Evolutionary conservation across 2,113 vertebrate species (phyloP).

Genomic region (Trinectes maculatus): DNA sequence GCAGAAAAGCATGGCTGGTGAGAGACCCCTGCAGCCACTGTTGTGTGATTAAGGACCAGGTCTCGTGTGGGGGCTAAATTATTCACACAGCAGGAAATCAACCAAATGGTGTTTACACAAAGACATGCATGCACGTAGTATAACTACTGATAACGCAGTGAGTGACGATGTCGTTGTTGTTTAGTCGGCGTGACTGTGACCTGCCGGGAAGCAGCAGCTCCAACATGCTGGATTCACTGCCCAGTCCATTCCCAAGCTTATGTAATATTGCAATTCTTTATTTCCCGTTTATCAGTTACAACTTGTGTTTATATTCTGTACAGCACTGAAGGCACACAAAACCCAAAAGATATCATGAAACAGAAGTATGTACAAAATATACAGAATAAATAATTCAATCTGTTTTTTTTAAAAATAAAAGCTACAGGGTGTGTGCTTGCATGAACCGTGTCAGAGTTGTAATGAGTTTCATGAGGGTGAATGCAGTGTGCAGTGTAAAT

Average conservation of each 20-base stretch:
- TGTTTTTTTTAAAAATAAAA: slow-evolving; percentile 80
- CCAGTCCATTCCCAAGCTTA: background rate
- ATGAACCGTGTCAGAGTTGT: slow-evolving; percentile 63
- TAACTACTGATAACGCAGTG: slow-evolving; percentile 14
- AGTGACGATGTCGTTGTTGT: background rate
- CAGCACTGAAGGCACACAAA: slow-evolving; percentile 90
- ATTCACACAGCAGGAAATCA: slow-evolving; percentile 59
- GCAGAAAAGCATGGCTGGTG: slow-evolving; percentile 27
- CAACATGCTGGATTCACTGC: background rate
- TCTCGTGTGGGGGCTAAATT: slow-evolving; percentile 61
- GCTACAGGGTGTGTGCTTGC: slow-evolving; percentile 81
- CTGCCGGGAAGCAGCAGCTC: background rate
- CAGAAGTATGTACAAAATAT: slow-evolving; percentile 89
- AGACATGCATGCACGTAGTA: slow-evolving; percentile 22
- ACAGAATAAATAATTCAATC: slow-evolving; percentile 97
- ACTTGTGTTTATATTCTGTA: slow-evolving; percentile 81
- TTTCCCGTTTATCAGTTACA: slow-evolving; percentile 78
- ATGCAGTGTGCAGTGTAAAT: slow-evolving; percentile 22
- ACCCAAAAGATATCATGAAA: slow-evolving; percentile 81
- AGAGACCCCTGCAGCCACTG: slow-evolving; percentile 44
- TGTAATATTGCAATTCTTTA: slow-evolving; percentile 74
- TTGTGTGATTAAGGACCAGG: slow-evolving; percentile 70
- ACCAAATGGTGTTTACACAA: slow-evolving; percentile 44
- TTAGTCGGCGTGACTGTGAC: background rate
- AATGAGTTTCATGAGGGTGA: slow-evolving; percentile 27